phyloP scores from a whole-genome alignment of 2,888 invertebrate species.

The Drosophila hamatofila region DNA sequence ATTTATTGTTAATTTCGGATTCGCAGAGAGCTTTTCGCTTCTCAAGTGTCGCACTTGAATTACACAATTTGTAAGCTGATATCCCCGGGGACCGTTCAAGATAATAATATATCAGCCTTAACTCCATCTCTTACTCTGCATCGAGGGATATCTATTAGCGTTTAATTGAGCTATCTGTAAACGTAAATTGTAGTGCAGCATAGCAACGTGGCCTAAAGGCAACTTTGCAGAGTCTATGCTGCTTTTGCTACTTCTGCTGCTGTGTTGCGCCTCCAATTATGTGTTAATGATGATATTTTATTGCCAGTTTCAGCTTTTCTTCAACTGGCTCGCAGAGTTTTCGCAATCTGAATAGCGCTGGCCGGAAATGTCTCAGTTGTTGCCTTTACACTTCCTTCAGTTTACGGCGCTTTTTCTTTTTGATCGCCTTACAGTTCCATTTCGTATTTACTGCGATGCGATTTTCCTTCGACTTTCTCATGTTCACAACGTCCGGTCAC shows the following conservation, averaged over 20 bases:
- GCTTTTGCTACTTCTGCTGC: neutral
- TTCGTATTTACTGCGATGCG: conserved; percentile 9
- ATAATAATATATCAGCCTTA: conserved; percentile 34
- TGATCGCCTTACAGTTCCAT: conserved; percentile 24
- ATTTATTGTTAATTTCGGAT: conserved; percentile 20
- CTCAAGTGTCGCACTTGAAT: conserved; percentile 20
- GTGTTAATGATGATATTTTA: conserved; percentile 59
- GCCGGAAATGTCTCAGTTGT: conserved; percentile 63
- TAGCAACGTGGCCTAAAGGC: conserved; percentile 17
- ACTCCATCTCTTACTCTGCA: neutral
- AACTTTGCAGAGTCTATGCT: conserved; percentile 3
- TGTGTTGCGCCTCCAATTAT: conserved; percentile 45
- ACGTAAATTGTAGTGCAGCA: conserved; percentile 4
- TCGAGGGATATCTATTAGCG: conserved; percentile 41
- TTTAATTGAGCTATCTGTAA: conserved; percentile 51
- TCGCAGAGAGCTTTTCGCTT: neutral
- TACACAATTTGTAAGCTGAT: conserved; percentile 50
- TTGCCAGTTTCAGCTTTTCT: conserved; percentile 29
- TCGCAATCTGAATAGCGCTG: conserved; percentile 27
- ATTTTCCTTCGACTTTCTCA: conserved; percentile 33
- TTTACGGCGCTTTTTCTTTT: conserved; percentile 9
- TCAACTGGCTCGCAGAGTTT: conserved; percentile 37
- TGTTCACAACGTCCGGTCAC: conserved; percentile 49
- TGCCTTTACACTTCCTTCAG: conserved; percentile 8
- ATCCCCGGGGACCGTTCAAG: conserved; percentile 19